Evolutionary conservation across 2,797 vertebrate genomes (phyloP), one percentile per base, ranked within the genome.

Genomic region (Oreortyx pictus): DNA sequence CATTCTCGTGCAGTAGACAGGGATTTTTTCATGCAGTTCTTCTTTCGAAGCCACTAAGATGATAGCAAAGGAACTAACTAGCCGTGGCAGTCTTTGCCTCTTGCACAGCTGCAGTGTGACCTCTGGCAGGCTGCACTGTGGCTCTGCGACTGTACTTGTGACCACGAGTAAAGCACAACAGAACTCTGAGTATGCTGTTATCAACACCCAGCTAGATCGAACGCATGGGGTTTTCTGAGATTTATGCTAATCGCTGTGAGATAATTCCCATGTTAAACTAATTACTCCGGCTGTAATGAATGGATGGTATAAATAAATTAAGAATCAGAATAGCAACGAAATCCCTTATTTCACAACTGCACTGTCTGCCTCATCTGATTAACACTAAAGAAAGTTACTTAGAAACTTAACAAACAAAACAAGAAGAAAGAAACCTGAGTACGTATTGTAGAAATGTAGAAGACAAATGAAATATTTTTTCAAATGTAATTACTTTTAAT

Each of bases 361-460:
- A 95, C 94, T 90, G 65, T 96, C 97, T 94, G 96, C 95, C 96
- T 97, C 96, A 95, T 96, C 94, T 92, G 93, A 94, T 95, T 90
- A 94, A 96, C 82, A 81, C 80, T 96, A 95, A 93, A 91, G 83
- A 92, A 93, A 96, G 46, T 92, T 92, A 92, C 83, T 96, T 93
- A 89, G 87, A 95, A 92, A 93, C 77, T 88, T 89, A 95, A 96
- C 90, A 94, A 94, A 92, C 93, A 93, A 96, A 97, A 92, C 74
- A 91, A 92, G 24, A 97, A 96, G 93, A 93, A 94, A 96, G 88
- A 97, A 97, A 97, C 94, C 94, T 96, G 96, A 97, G 93, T 97
- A 97, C 97, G 97, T 98, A 98, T 97, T 98, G 97, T 98, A 98
- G 97, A 98, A 98, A 98, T 98, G 97, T 98, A 98, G 97, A 98